Conservation (phyloP, 2,113 vertebrate genomes). For the Passer domesticus region DNA sequence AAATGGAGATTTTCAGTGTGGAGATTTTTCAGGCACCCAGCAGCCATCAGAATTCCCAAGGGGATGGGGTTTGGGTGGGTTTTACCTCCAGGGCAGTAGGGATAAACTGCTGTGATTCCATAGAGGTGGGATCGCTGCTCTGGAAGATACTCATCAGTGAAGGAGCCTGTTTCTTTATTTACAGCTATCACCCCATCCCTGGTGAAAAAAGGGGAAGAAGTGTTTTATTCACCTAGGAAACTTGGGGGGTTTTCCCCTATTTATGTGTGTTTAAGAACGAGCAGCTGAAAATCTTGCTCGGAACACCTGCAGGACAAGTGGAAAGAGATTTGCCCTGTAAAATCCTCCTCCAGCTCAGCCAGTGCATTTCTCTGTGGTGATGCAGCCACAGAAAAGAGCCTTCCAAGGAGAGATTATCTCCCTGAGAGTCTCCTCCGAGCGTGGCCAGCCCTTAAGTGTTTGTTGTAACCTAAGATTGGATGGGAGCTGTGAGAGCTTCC, state of each 20-base stretch:
- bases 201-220: not conserved
- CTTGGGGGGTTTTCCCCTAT: rapidly evolving
- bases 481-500: not conserved
- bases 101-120: conserved; percentile 88
- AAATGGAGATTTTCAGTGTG: rapidly evolving
- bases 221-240: not conserved
- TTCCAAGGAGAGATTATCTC: not conserved
- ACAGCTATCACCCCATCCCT: conserved; percentile 93
- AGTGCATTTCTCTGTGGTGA: not conserved
- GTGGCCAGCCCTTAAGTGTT: not conserved
- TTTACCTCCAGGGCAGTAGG: conserved; percentile 87
- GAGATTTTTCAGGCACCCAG: not conserved
- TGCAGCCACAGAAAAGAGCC: not conserved
- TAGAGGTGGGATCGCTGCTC: conserved; percentile 96
- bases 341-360: not conserved
- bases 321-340: not conserved
- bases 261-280: not conserved
- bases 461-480: not conserved
- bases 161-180: conserved; percentile 80
- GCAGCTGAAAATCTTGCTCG: not conserved
- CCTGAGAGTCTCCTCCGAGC: not conserved
- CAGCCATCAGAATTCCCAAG: rapidly evolving
- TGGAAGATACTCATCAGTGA: conserved; percentile 90
- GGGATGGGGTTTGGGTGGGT: rapidly evolving
- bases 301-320: not conserved